phyloP scores from a whole-genome alignment of 2,113 vertebrate species.

The Romanogobio albipinnatus region DNA sequence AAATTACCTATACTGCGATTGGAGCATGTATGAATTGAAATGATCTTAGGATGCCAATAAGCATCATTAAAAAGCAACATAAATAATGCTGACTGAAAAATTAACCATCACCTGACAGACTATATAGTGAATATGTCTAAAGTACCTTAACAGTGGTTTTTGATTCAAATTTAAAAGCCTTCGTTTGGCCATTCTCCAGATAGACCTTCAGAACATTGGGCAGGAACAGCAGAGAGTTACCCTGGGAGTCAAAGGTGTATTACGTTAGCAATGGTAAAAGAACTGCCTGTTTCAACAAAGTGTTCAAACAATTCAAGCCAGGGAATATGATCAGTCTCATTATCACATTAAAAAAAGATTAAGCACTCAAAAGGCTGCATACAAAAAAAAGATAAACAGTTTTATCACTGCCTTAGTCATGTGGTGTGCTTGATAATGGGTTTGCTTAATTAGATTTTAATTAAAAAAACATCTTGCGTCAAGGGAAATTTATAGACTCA shows the following conservation, averaged over 20 bases:
- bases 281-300: not conserved
- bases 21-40: not conserved
- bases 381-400: not conserved
- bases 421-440: not conserved
- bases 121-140: not conserved
- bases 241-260: constrained; percentile 72
- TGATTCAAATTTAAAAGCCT: constrained; percentile 94
- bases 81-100: not conserved
- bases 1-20: too few relatives aligned
- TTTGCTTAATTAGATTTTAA: constrained; percentile 3
- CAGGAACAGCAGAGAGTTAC: constrained; percentile 93
- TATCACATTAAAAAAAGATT: constrained; percentile 4
- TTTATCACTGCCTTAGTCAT: constrained; percentile 20
- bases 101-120: not conserved
- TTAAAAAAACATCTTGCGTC: constrained; percentile 4
- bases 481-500: not conserved
- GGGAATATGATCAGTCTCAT: not conserved
- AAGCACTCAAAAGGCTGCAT: not conserved
- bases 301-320: not conserved
- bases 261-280: not conserved
- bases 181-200: constrained; percentile 97
- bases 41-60: not conserved
- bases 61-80: not conserved
- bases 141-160: constrained; percentile 95
- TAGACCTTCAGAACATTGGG: constrained; percentile 97